phyloP scores from a whole-genome alignment of 2,888 invertebrate species.

The Microctonus brassicae region DNA sequence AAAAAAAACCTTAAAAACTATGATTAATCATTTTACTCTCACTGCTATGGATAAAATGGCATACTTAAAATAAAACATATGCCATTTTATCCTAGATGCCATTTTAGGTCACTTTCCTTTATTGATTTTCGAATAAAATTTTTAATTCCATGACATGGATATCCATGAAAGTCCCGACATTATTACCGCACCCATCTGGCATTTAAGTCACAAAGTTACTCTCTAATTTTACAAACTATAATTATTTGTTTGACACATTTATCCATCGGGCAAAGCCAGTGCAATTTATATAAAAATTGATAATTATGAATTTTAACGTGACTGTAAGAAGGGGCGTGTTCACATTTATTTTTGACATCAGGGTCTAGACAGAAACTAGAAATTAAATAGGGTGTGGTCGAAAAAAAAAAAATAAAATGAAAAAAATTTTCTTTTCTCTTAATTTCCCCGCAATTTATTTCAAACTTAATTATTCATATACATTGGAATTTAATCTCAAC shows the following conservation, averaged over 20 bases:
- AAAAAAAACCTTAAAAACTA: too few relatives aligned
- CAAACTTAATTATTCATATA: neutral
- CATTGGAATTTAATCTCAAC: neutral
- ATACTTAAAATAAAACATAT: too few relatives aligned
- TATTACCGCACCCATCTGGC: too few relatives aligned
- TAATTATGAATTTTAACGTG: neutral
- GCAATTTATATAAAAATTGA: neutral
- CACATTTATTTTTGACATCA: neutral
- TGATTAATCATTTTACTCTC: too few relatives aligned
- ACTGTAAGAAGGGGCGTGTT: neutral
- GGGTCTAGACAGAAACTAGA: neutral
- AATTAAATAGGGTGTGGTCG: neutral
- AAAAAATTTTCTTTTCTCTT: neutral
- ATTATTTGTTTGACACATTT: neutral
- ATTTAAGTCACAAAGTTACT: neutral
- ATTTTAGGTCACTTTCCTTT: too few relatives aligned
- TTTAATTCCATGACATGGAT: too few relatives aligned
- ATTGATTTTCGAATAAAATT: too few relatives aligned
- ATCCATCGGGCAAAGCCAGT: neutral
- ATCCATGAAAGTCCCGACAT: too few relatives aligned
- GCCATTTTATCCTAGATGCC: too few relatives aligned
- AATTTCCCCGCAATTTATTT: neutral
- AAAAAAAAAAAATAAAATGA: neutral
- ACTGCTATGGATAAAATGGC: too few relatives aligned
- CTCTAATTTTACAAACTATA: neutral